Percentiles rank a stretch among this genome's conserved stretches.
Evolutionary conservation across 2,797 vertebrate genomes (phyloP).

Genomic region (Schizopygopsis pylzovi): DNA sequence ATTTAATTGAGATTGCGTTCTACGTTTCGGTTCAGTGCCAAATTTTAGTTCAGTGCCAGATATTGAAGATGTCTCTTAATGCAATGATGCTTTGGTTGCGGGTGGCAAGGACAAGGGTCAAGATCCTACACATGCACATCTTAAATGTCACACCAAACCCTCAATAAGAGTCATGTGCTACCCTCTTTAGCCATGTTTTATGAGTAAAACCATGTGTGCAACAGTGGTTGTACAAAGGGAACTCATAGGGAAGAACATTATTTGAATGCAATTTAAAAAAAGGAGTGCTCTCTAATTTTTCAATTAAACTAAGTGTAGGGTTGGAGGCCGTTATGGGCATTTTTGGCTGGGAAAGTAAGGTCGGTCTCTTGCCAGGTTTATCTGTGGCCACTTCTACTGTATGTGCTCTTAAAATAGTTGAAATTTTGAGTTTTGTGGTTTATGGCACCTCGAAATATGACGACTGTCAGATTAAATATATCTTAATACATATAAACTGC

Average conservation of each 20-base stretch:
- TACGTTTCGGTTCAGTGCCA: not conserved
- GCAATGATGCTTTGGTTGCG: not conserved
- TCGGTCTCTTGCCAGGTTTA: constrained; percentile 69
- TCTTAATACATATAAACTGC: constrained; percentile 41
- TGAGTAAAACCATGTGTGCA: constrained; percentile 51
- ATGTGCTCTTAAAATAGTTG: constrained; percentile 52
- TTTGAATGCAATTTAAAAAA: constrained; percentile 43
- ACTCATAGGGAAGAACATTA: constrained; percentile 39
- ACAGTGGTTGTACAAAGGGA: constrained; percentile 46
- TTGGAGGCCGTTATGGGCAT: constrained; percentile 41
- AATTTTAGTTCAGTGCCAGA: not conserved
- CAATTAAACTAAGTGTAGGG: constrained; percentile 56
- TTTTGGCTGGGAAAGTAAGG: constrained; percentile 45
- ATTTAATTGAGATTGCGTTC: not conserved
- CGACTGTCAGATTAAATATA: constrained; percentile 31
- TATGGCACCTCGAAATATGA: constrained; percentile 43
- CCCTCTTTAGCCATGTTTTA: constrained; percentile 59
- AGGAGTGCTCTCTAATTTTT: constrained; percentile 58
- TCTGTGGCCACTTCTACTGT: constrained; percentile 45
- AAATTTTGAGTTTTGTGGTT: constrained; percentile 38
- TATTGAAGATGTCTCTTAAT: not conserved
- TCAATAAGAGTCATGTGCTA: constrained; percentile 71
- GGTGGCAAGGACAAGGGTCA: not conserved
- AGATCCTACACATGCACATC: constrained; percentile 15
- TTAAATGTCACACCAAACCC: constrained; percentile 59